Conservation (phyloP, 2,113 vertebrate genomes). For the Athene cunicularia region DNA sequence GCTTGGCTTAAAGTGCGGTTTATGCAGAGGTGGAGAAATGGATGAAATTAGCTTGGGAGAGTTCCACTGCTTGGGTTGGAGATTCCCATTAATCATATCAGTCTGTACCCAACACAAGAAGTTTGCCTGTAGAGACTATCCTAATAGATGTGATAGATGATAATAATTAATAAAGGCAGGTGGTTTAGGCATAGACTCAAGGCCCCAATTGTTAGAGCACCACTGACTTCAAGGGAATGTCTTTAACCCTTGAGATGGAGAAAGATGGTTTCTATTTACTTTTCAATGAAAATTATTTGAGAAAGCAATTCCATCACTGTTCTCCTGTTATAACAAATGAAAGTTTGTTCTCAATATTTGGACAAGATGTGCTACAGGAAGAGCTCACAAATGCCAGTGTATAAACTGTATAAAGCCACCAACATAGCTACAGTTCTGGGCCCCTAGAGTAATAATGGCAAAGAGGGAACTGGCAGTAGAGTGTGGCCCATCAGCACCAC, state of each 20-base stretch:
- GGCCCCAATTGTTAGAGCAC: neutral
- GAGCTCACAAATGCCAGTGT: neutral
- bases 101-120: neutral
- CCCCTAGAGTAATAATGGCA: neutral
- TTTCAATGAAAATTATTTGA: neutral
- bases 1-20: neutral
- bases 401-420: neutral
- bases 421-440: neutral
- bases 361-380: neutral
- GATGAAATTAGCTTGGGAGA: neutral
- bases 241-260: neutral
- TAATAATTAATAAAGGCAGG: slow-evolving; percentile 21
- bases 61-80: neutral
- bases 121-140: neutral
- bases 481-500: neutral
- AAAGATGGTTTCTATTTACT: neutral
- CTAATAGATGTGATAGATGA: neutral
- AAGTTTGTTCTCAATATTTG: neutral
- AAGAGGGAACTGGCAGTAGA: neutral
- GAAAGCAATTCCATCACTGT: neutral
- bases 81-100: neutral
- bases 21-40: neutral
- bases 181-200: neutral
- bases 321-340: neutral
- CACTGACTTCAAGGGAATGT: neutral